These are phyloP conservation scores for Tachyglossus aculeatus DNA, from an alignment of 2,797 vertebrate species.

Conservation along the genomic window DNA sequence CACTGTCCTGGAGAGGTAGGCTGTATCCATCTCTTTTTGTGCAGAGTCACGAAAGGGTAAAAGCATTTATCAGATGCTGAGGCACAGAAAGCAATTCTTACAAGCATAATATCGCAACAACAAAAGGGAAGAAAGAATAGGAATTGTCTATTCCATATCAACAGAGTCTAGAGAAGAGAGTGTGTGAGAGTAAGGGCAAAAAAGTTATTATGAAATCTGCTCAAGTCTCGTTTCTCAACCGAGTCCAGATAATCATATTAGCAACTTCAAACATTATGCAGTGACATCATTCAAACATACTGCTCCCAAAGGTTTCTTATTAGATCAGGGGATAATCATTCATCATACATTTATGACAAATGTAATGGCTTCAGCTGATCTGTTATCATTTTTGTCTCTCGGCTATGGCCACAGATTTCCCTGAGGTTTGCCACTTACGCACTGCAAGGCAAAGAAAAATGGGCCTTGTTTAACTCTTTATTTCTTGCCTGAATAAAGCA, in stretches of 20 bases:
- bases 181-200: background rate
- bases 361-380: conserved; percentile 46
- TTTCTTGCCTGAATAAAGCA: conserved; percentile 8
- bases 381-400: conserved; percentile 33
- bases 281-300: conserved; percentile 66
- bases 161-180: background rate
- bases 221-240: conserved; percentile 5
- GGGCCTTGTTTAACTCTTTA: background rate
- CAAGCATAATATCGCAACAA: background rate
- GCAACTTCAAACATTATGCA: conserved; percentile 32
- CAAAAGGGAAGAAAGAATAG: background rate
- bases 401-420: conserved; percentile 10
- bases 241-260: conserved; percentile 65
- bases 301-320: conserved; percentile 56
- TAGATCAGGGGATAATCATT: conserved; percentile 56
- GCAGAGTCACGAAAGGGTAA: background rate
- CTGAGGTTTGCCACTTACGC: background rate
- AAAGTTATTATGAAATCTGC: conserved; percentile 30
- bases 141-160: background rate
- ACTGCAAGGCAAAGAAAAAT: conserved; percentile 15
- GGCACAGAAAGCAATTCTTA: background rate
- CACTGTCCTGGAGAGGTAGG: conserved; percentile 6
- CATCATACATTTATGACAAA: conserved; percentile 53
- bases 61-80: background rate
- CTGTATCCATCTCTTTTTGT: background rate